Evolutionary conservation across 2,797 vertebrate species (phyloP).

Genomic region (Pelobates cultripes): DNA sequence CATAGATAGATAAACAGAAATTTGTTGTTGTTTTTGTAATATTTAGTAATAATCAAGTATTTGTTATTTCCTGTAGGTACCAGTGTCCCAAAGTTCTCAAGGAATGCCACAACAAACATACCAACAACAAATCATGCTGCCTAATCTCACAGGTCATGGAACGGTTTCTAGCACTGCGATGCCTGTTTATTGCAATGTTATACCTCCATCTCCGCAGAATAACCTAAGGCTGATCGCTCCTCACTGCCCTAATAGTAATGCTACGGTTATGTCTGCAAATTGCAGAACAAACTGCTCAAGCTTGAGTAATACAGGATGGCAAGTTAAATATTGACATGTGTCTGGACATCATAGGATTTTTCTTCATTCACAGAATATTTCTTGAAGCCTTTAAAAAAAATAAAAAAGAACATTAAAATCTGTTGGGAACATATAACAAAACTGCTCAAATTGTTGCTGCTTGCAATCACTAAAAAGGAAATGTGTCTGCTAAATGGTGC

Average conservation of each 20-base stretch:
- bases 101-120: constrained; percentile 78
- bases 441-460: constrained; percentile 67
- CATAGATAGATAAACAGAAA: no score
- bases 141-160: constrained; percentile 81
- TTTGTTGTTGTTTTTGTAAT: no score
- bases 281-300: constrained; percentile 85
- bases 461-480: constrained; percentile 71
- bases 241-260: constrained; percentile 74
- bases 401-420: constrained; percentile 53
- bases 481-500: constrained; percentile 80
- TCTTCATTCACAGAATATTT: constrained; percentile 56
- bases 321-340: constrained; percentile 81
- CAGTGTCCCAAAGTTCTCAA: constrained; percentile 80
- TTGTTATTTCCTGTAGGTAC: constrained; percentile 66
- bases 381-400: constrained; percentile 66
- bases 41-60: no score
- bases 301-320: constrained; percentile 79
- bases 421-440: constrained; percentile 46
- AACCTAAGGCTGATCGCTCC: constrained; percentile 73
- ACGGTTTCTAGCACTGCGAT: constrained; percentile 47
- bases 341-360: constrained; percentile 52
- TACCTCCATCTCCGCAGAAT: constrained; percentile 80
- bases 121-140: constrained; percentile 79
- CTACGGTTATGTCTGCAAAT: constrained; percentile 78
- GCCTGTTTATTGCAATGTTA: constrained; percentile 87